Evolutionary conservation across 2,797 vertebrate species (phyloP), one percentile per base, ranked within the genome.

Genomic region (Synanceia verrucosa): DNA sequence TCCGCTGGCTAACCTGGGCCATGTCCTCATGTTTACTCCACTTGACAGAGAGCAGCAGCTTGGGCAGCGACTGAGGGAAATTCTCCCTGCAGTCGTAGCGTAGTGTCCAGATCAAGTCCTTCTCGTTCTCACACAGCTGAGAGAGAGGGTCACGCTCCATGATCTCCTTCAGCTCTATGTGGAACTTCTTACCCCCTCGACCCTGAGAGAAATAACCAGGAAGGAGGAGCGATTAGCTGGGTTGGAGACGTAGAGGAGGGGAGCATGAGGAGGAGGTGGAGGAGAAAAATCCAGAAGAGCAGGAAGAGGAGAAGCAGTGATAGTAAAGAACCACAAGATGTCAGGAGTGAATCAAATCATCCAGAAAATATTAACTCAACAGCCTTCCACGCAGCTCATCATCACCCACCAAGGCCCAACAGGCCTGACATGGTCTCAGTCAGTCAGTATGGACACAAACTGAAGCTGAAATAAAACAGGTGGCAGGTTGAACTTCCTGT

Each of bases 1-100:
- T n/a, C 16, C 9, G 39, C 18, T 4, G 14, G 1, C 84, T 65
- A 83, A 99, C 98, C 96, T 99, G 98, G 72, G 98, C 97, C 91
- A 99, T 98, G 51, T 99, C 98, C 86, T 99, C 98, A 60, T 99
- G 97, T 91, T 99, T 99, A 93, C 96, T 97, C 98, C 98, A 99
- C 81, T 99, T 99, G 63, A 99, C 96, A 0, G 98, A 99, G 21
- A 99, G 94, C 65, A 99, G 93, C 78, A 99, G 94, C 87, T 99
- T 99, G 41, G 98, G 97, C 76, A 99, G 85, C 0, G 97, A 98
- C 88, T 98, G 96, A 67, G 97, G 97, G 62, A 99, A 98, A 76
- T 96, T 98, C 67, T 99, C 96, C 61, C 92, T 85, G 67, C 98
- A 99, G 92, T 99, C 98, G 1, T 95, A 92, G 39, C 98, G 94